phyloP scores from a whole-genome alignment of 2,888 invertebrate species.

The Hoplodrina ambigua region DNA sequence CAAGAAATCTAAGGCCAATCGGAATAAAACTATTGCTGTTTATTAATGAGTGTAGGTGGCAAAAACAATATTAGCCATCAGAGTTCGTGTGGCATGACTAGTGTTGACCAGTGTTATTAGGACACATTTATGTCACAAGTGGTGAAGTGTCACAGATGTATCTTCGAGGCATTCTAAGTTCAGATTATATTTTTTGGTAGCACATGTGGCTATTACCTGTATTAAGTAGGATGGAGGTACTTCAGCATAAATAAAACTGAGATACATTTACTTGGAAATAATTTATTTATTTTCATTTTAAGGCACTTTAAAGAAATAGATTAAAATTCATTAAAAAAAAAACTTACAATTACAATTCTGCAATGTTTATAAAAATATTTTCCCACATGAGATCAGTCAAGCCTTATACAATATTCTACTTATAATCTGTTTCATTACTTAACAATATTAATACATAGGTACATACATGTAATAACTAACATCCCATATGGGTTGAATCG shows the following conservation, averaged over 20 bases:
- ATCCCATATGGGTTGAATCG: constrained; percentile 51
- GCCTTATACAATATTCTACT: constrained; percentile 63
- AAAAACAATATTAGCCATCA: too few relatives aligned
- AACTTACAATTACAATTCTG: constrained; percentile 61
- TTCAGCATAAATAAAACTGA: constrained; percentile 28
- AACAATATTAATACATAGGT: constrained; percentile 61
- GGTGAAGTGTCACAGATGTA: too few relatives aligned
- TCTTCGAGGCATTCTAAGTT: too few relatives aligned
- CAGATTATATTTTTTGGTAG: too few relatives aligned
- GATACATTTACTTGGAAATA: constrained; percentile 50
- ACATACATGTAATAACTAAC: constrained; percentile 55
- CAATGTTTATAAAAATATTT: constrained; percentile 63
- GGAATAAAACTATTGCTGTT: too few relatives aligned
- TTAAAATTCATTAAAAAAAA: constrained; percentile 59
- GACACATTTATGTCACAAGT: too few relatives aligned
- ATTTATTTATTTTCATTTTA: constrained; percentile 64
- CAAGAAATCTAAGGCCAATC: too few relatives aligned
- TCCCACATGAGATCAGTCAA: constrained; percentile 69
- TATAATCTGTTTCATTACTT: constrained; percentile 55
- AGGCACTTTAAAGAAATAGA: constrained; percentile 64
- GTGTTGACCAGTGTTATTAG: too few relatives aligned
- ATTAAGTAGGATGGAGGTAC: background rate
- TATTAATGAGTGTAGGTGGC: too few relatives aligned
- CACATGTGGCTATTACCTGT: too few relatives aligned
- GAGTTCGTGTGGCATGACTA: too few relatives aligned